Conservation (phyloP, 2,888 invertebrate species). For the Morpho achilles region DNA sequence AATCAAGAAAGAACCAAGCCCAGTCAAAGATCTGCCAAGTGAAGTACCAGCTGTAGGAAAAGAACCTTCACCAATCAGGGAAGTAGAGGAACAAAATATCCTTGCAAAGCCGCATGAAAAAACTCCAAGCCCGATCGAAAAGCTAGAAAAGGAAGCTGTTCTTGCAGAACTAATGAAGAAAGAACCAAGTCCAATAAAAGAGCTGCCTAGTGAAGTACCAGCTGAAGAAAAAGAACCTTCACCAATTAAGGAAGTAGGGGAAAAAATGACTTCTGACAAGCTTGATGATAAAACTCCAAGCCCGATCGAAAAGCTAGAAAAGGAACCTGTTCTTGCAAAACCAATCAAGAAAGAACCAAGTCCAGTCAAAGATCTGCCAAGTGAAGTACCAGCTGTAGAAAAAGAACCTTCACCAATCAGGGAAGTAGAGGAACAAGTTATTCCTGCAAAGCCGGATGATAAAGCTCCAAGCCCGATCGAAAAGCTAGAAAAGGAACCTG, state of each 20-base stretch:
- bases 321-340: background rate
- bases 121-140: background rate
- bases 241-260: background rate
- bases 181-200: slow-evolving; percentile 2
- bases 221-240: background rate
- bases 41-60: background rate
- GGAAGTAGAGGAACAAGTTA: background rate
- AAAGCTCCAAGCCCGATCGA: slow-evolving; percentile 19
- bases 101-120: background rate
- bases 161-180: slow-evolving; percentile 1
- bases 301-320: slow-evolving; percentile 7
- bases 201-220: background rate
- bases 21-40: background rate
- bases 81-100: background rate
- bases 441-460: too few species aligned
- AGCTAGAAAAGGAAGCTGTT: background rate
- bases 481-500: background rate
- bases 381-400: background rate
- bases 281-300: slow-evolving; percentile 8
- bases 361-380: slow-evolving; percentile 11
- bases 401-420: background rate
- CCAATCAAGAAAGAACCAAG: slow-evolving; percentile 16
- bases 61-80: slow-evolving; percentile 10
- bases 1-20: slow-evolving; percentile 24
- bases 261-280: background rate